Evolutionary conservation across 2,888 invertebrate genomes (phyloP).

Genomic region (Aphelenchoides bicaudatus): DNA sequence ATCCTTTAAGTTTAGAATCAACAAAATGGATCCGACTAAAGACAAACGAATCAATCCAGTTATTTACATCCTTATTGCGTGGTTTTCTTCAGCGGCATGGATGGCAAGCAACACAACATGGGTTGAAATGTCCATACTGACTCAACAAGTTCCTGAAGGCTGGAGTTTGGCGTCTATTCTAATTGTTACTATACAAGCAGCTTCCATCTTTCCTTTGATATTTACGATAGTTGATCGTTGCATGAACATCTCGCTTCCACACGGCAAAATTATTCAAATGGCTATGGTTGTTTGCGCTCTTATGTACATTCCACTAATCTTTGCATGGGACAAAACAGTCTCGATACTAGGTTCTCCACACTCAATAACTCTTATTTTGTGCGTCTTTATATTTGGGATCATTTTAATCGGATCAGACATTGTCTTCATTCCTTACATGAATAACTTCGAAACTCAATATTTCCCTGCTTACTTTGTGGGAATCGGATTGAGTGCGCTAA

Average conservation of each 20-base stretch:
- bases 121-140: background rate
- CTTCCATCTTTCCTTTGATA: background rate
- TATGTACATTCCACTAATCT: background rate
- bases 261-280: background rate
- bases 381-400: background rate
- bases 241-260: background rate
- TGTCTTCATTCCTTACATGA: slow-evolving; percentile 12
- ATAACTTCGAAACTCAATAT: background rate
- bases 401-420: slow-evolving; percentile 13
- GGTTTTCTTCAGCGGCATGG: slow-evolving; percentile 3
- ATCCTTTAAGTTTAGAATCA: no score
- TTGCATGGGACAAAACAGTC: slow-evolving; percentile 2
- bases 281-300: background rate
- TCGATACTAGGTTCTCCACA: background rate
- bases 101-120: background rate
- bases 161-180: background rate
- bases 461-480: slow-evolving; percentile 13
- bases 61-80: background rate
- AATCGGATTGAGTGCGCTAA: slow-evolving; percentile 1
- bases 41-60: background rate
- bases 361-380: background rate
- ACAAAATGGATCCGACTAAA: background rate
- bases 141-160: background rate
- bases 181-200: background rate
- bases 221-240: slow-evolving; percentile 8